phyloP scores from a whole-genome alignment of 2,797 vertebrate species.

The Myoxocephalus aenaeus region DNA sequence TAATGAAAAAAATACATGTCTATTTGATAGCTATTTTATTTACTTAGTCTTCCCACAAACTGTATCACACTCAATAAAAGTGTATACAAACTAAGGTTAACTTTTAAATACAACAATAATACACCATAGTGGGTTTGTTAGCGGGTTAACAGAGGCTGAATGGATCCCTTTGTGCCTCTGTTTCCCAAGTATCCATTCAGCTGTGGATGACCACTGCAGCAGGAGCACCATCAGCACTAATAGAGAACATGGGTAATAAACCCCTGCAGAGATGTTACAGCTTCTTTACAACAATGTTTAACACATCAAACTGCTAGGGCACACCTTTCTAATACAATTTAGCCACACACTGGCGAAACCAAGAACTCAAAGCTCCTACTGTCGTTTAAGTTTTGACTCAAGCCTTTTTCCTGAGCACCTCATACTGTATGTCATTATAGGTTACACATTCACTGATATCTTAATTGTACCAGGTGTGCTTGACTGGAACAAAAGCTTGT shows the following conservation, averaged over 20 bases:
- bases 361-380: slow-evolving; percentile 28
- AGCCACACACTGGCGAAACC: slow-evolving; percentile 39
- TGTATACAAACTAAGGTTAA: slow-evolving; percentile 11
- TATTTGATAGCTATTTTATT: neutral
- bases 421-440: slow-evolving; percentile 32
- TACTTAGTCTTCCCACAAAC: neutral
- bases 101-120: slow-evolving; percentile 29
- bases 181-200: slow-evolving; percentile 54
- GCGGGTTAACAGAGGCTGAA: slow-evolving; percentile 52
- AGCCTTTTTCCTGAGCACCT: slow-evolving; percentile 26
- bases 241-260: slow-evolving; percentile 70
- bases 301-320: slow-evolving; percentile 53
- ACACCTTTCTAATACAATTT: slow-evolving; percentile 53
- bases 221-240: slow-evolving; percentile 65
- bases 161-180: slow-evolving; percentile 49
- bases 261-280: slow-evolving; percentile 63
- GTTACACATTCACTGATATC: slow-evolving; percentile 21
- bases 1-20: neutral
- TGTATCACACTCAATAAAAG: slow-evolving; percentile 17
- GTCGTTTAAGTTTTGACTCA: slow-evolving; percentile 11
- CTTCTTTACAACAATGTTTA: slow-evolving; percentile 66
- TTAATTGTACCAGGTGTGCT: slow-evolving; percentile 42
- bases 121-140: slow-evolving; percentile 33
- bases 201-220: slow-evolving; percentile 50
- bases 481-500: slow-evolving; percentile 30